These are phyloP conservation scores for Drosophila emarginata DNA, from an alignment of 2,888 invertebrate genomes.

Conservation along the genomic window DNA sequence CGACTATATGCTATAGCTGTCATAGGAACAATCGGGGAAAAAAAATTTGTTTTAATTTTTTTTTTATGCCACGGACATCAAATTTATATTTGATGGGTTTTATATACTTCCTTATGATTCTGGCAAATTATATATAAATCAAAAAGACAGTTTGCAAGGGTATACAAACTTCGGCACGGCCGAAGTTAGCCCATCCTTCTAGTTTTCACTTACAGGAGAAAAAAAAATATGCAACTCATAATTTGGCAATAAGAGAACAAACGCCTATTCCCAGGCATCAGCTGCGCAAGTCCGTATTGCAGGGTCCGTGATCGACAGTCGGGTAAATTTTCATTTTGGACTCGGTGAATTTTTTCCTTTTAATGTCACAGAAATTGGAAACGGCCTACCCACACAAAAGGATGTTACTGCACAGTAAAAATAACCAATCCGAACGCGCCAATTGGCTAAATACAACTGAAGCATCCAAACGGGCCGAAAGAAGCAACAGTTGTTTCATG, in stretches of 20 bases:
- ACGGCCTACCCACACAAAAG: background rate
- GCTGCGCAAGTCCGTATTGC: conserved; percentile 56
- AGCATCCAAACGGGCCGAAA: background rate
- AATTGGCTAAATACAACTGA: background rate
- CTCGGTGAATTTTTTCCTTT: background rate
- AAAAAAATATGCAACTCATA: conserved; percentile 45
- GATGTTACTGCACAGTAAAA: background rate
- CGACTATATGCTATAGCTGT: too few species aligned
- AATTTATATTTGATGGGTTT: too few species aligned
- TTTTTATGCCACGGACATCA: too few species aligned
- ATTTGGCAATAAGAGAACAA: conserved; percentile 47
- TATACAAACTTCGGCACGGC: too few species aligned
- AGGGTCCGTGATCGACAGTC: conserved; percentile 69
- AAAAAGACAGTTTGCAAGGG: too few species aligned
- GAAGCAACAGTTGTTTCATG: conserved; percentile 1
- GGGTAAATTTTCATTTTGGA: conserved; percentile 63
- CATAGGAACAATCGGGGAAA: too few species aligned
- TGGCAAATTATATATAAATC: too few species aligned
- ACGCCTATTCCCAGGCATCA: conserved; percentile 69
- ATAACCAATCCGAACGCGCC: background rate
- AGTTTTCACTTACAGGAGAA: conserved; percentile 48
- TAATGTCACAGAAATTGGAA: conserved; percentile 16
- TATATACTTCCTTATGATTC: too few species aligned
- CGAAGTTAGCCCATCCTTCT: too few species aligned
- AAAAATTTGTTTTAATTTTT: too few species aligned